phyloP scores from a whole-genome alignment of 2,113 vertebrate species.

The Lanius collurio region DNA sequence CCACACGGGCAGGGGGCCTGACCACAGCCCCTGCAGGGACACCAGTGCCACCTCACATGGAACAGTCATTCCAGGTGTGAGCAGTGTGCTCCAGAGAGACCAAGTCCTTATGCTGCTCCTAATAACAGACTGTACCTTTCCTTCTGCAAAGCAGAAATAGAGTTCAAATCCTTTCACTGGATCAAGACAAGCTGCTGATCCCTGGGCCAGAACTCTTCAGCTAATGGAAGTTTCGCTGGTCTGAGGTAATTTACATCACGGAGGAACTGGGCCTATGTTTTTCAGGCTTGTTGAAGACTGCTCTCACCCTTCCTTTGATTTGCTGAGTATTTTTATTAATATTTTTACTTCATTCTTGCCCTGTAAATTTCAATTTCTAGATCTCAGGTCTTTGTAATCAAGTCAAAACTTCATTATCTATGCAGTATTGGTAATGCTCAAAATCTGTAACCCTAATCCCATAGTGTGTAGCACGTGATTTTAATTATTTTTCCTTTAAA shows the following conservation, averaged over 20 bases:
- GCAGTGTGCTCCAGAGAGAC: not conserved
- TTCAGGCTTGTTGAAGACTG: not conserved
- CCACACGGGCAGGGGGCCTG: accelerated
- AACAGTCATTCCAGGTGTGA: too few relatives aligned
- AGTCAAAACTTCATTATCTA: not conserved
- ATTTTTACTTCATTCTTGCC: not conserved
- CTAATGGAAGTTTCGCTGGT: not conserved
- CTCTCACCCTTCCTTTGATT: not conserved
- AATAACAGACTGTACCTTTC: not conserved
- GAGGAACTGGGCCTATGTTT: not conserved
- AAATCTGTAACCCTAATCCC: not conserved
- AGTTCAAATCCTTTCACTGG: not conserved
- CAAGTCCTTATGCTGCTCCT: not conserved
- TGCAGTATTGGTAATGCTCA: not conserved
- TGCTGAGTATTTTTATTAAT: not conserved
- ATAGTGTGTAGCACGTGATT: not conserved
- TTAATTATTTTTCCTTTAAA: conserved; percentile 1
- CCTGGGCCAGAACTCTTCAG: not conserved
- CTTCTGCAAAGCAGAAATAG: not conserved
- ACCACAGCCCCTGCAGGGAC: not conserved
- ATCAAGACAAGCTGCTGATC: not conserved
- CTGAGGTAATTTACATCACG: not conserved
- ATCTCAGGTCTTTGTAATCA: not conserved
- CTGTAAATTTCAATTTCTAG: not conserved
- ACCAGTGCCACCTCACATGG: not conserved